These are phyloP conservation scores for Cephus cinctus DNA, from an alignment of 1,140 invertebrate genomes.

Conservation along the genomic window DNA sequence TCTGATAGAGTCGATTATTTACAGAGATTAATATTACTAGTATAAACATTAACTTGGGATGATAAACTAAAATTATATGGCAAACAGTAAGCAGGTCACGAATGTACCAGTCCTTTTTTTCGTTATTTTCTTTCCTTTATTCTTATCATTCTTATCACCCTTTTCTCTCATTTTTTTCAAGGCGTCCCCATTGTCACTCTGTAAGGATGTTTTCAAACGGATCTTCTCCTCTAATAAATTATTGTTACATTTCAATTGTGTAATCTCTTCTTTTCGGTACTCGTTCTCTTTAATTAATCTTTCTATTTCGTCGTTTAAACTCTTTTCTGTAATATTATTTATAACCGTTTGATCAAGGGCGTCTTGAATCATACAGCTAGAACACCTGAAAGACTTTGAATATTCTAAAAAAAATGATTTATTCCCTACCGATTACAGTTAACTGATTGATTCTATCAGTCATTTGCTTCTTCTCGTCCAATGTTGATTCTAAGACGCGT, in stretches of 20 bases:
- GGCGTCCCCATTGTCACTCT: not conserved
- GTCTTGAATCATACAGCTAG: no score
- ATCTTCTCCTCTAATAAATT: constrained; percentile 28
- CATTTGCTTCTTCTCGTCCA: constrained; percentile 61
- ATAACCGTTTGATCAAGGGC: no score
- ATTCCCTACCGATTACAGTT: constrained; percentile 50
- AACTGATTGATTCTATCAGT: constrained; percentile 55
- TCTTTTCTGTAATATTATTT: constrained; percentile 48
- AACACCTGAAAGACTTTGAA: no score
- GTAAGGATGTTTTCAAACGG: constrained; percentile 6
- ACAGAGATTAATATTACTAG: no score
- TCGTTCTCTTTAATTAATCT: constrained; percentile 45
- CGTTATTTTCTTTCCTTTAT: constrained; percentile 20
- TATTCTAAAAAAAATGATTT: constrained; percentile 8
- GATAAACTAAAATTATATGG: no score
- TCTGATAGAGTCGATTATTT: not conserved
- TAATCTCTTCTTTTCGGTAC: constrained; percentile 47
- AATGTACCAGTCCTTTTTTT: constrained; percentile 12
- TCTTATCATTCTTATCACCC: constrained; percentile 21
- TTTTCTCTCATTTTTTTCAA: constrained; percentile 16
- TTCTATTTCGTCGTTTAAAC: constrained; percentile 55
- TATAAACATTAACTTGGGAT: no score
- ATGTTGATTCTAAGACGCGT: constrained; percentile 59
- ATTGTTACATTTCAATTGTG: constrained; percentile 45
- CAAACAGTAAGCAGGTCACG: no score